A percentile compares a stretch with the other conserved stretches of the same genome.
These are phyloP conservation scores for Zootoca vivipara DNA, from an alignment of 2,113 vertebrate genomes.

Conservation along the genomic window DNA sequence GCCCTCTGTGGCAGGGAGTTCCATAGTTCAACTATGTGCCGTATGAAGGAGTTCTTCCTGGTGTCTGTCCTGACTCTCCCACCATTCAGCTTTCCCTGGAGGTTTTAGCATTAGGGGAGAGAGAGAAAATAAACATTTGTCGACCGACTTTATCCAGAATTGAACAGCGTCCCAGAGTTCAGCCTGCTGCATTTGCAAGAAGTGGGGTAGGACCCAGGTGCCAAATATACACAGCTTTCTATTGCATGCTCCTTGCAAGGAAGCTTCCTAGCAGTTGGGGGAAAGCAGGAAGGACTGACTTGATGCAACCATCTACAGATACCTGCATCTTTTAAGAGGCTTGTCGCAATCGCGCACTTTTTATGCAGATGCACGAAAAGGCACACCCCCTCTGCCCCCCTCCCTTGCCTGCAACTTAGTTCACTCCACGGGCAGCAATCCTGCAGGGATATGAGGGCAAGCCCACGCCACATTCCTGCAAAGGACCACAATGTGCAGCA, in stretches of 20 bases:
- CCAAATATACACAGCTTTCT: too few relatives aligned
- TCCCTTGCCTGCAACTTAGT: background rate
- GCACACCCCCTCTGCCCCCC: background rate
- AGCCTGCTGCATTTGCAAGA: too few relatives aligned
- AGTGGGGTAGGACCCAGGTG: too few relatives aligned
- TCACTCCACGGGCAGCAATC: background rate
- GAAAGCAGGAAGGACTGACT: background rate
- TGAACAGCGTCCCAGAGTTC: too few relatives aligned
- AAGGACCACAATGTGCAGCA: background rate
- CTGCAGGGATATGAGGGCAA: background rate
- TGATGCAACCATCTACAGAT: background rate
- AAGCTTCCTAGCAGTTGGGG: background rate
- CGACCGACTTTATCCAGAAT: too few relatives aligned
- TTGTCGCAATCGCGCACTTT: background rate
- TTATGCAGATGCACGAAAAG: background rate
- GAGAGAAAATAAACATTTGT: too few relatives aligned
- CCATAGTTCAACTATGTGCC: too few relatives aligned
- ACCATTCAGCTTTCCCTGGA: too few relatives aligned
- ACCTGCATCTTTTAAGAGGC: background rate
- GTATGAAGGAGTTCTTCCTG: too few relatives aligned
- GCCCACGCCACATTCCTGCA: background rate
- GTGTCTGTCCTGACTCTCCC: too few relatives aligned
- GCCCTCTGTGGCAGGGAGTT: too few relatives aligned
- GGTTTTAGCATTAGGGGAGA: too few relatives aligned
- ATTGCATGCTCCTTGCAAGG: background rate